phyloP scores from a whole-genome alignment of 2,888 invertebrate genomes.

The Chydorus sphaericus region DNA sequence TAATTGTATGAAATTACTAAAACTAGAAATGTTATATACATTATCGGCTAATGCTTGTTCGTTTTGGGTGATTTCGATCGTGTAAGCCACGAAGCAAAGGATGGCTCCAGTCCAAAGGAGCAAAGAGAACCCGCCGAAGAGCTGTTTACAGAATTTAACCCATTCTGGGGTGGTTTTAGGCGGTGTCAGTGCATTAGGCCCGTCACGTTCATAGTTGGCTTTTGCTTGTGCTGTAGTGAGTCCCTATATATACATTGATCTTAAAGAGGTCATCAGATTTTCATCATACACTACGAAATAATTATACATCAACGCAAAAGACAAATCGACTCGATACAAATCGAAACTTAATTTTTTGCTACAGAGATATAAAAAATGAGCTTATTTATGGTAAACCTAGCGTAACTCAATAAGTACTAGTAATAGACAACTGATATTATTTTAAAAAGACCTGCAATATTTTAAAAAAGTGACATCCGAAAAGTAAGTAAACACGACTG shows the following conservation, averaged over 20 bases:
- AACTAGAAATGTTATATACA: background rate
- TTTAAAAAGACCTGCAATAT: too few species aligned
- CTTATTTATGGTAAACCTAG: too few species aligned
- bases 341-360: too few species aligned
- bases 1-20: background rate
- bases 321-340: too few species aligned
- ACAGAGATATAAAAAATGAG: too few species aligned
- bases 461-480: too few species aligned
- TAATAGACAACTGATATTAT: too few species aligned
- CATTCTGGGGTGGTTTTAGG: constrained; percentile 38
- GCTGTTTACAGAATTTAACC: constrained; percentile 37
- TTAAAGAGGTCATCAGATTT: too few species aligned
- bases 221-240: constrained; percentile 6
- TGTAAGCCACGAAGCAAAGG: constrained; percentile 30
- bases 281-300: too few species aligned
- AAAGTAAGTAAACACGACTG: too few species aligned
- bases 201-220: constrained; percentile 16
- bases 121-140: constrained; percentile 37
- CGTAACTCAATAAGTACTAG: too few species aligned
- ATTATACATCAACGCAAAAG: too few species aligned
- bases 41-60: background rate
- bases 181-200: constrained; percentile 32
- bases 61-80: background rate
- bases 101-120: constrained; percentile 35
- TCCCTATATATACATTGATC: background rate